phyloP scores from a whole-genome alignment of 2,113 vertebrate species.

The Tragelaphus buxtoni region DNA sequence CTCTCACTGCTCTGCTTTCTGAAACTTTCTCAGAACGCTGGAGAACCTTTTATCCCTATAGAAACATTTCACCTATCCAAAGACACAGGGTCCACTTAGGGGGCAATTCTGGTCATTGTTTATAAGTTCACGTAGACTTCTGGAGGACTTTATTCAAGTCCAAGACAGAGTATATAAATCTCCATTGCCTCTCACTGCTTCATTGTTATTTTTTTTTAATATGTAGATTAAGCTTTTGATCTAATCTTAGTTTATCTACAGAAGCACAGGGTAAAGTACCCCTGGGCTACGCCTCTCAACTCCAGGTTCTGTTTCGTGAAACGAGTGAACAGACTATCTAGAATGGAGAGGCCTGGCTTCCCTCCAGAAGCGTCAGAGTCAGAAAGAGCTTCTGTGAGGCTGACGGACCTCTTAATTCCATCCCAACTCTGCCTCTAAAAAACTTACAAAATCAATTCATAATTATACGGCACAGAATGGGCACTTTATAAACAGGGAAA shows the following conservation, averaged over 20 bases:
- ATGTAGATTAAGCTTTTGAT: background rate
- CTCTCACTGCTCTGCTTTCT: background rate
- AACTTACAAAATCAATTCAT: background rate
- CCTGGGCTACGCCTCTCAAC: background rate
- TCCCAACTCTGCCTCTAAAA: background rate
- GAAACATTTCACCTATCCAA: background rate
- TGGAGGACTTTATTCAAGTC: background rate
- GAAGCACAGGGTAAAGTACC: background rate
- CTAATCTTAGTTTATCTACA: background rate
- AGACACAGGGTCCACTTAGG: background rate
- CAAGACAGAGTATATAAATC: background rate
- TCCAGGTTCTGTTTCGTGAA: background rate
- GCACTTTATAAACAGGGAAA: background rate
- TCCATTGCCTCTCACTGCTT: background rate
- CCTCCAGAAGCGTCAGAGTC: background rate
- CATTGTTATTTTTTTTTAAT: background rate
- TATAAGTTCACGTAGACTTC: background rate
- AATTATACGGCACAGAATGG: background rate
- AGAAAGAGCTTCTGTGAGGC: conserved; percentile 14
- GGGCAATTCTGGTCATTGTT: background rate
- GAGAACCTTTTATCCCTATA: background rate
- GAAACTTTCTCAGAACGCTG: background rate
- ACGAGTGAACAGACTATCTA: background rate
- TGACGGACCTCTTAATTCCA: background rate
- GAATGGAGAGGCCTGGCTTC: background rate